phyloP scores from a whole-genome alignment of 2,113 vertebrate genomes.

The Trinectes maculatus region DNA sequence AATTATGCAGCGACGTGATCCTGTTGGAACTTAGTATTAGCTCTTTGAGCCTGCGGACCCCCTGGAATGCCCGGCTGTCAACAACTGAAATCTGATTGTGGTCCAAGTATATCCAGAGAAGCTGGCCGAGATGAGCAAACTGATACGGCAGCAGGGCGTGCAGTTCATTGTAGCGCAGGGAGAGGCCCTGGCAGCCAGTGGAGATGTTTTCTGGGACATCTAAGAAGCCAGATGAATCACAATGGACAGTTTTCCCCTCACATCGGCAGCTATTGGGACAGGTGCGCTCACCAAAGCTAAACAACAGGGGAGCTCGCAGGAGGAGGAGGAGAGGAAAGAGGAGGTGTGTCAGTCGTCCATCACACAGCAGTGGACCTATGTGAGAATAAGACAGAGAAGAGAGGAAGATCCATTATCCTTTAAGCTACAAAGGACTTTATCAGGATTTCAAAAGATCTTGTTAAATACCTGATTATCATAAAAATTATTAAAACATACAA shows the following conservation, averaged over 20 bases:
- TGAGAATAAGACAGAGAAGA: conserved; percentile 25
- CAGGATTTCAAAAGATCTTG: too few relatives aligned
- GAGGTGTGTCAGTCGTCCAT: conserved; percentile 81
- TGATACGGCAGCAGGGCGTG: conserved; percentile 93
- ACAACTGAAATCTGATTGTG: conserved; percentile 95
- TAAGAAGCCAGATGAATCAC: conserved; percentile 92
- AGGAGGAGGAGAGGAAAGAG: conserved; percentile 84
- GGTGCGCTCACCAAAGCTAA: conserved; percentile 89
- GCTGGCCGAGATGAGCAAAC: conserved; percentile 96
- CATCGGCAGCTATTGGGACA: conserved; percentile 95
- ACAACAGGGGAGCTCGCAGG: conserved; percentile 82
- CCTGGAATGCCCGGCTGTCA: conserved; percentile 94
- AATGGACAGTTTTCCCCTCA: conserved; percentile 98
- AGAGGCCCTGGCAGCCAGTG: conserved; percentile 94
- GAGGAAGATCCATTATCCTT: too few relatives aligned
- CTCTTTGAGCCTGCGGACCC: conserved; percentile 95
- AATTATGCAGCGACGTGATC: conserved; percentile 93
- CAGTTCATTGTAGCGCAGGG: conserved; percentile 95
- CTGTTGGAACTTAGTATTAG: conserved; percentile 97
- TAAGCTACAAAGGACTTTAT: too few relatives aligned
- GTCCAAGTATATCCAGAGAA: conserved; percentile 98
- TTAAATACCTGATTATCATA: too few relatives aligned
- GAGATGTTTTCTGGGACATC: conserved; percentile 98
- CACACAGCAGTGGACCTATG: conserved; percentile 73
- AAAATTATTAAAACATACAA: too few relatives aligned